Evolutionary conservation across 2,888 invertebrate species (phyloP).

Genomic region (Fissipunctia ypsillon): DNA sequence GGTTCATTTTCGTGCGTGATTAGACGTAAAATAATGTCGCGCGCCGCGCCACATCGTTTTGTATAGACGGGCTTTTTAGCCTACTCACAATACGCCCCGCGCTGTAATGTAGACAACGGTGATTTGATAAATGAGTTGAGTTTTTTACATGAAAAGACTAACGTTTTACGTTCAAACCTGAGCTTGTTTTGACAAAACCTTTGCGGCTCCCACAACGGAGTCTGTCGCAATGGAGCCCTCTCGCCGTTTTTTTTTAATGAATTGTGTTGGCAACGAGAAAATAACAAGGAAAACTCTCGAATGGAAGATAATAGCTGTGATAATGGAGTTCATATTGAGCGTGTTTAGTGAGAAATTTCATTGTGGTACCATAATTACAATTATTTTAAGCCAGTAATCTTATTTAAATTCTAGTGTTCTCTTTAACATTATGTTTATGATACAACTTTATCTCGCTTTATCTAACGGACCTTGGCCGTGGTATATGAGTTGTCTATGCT

Average conservation of each 20-base stretch:
- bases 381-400: conserved; percentile 40
- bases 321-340: conserved; percentile 64
- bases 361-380: conserved; percentile 41
- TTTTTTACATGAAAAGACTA: conserved; percentile 83
- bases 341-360: conserved; percentile 58
- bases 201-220: conserved; percentile 73
- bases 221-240: conserved; percentile 73
- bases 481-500: conserved; percentile 19
- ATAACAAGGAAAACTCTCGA: conserved; percentile 61
- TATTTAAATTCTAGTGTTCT: conserved; percentile 31
- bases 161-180: conserved; percentile 76
- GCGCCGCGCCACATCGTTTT: conserved; percentile 74
- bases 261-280: conserved; percentile 62
- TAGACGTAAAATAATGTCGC: conserved; percentile 69
- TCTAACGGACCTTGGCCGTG: conserved; percentile 15
- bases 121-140: conserved; percentile 87
- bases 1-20: conserved; percentile 76
- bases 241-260: conserved; percentile 69
- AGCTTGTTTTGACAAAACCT: conserved; percentile 80
- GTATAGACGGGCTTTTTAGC: conserved; percentile 84
- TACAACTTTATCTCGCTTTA: conserved; percentile 24
- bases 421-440: conserved; percentile 5
- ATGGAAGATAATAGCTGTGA: conserved; percentile 59
- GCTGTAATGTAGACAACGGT: conserved; percentile 86
- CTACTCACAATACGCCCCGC: conserved; percentile 82